Evolutionary conservation across 1,140 invertebrate species (phyloP).

Genomic region (Phocides pigmalion): DNA sequence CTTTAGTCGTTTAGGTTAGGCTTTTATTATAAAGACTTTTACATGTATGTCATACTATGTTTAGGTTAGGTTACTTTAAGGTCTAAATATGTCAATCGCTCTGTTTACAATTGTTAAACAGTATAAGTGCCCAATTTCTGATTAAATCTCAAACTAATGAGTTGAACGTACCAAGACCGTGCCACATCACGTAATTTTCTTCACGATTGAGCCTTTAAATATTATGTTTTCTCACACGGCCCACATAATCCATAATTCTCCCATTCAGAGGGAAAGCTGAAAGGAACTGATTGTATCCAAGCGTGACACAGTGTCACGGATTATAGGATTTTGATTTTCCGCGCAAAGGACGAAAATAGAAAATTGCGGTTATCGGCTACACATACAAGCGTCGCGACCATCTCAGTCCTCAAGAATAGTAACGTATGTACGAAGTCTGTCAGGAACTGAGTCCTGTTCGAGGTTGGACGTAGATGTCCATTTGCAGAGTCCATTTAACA

Average conservation of each 20-base stretch:
- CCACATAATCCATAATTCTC: conserved; percentile 21
- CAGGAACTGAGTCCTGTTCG: no score
- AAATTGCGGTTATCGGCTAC: no score
- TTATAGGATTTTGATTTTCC: conserved; percentile 13
- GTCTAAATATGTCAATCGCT: no score
- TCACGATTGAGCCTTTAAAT: not conserved
- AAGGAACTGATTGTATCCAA: conserved; percentile 9
- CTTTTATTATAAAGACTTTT: no score
- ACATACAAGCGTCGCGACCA: not conserved
- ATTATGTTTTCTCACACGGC: conserved; percentile 13
- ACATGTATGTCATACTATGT: no score
- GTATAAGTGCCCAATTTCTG: not conserved
- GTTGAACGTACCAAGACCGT: not conserved
- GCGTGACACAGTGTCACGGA: conserved; percentile 15
- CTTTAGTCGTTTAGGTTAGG: no score
- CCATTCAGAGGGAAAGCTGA: conserved; percentile 10
- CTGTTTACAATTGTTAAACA: not conserved
- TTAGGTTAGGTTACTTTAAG: no score
- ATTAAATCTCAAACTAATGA: not conserved
- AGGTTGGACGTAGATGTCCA: no score
- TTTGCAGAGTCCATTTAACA: no score
- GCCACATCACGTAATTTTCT: not conserved
- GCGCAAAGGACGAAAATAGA: not conserved
- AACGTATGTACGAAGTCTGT: no score
- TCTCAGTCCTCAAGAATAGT: not conserved